phyloP scores from a whole-genome alignment of 1,140 invertebrate genomes.

The Holotrichia oblita region DNA sequence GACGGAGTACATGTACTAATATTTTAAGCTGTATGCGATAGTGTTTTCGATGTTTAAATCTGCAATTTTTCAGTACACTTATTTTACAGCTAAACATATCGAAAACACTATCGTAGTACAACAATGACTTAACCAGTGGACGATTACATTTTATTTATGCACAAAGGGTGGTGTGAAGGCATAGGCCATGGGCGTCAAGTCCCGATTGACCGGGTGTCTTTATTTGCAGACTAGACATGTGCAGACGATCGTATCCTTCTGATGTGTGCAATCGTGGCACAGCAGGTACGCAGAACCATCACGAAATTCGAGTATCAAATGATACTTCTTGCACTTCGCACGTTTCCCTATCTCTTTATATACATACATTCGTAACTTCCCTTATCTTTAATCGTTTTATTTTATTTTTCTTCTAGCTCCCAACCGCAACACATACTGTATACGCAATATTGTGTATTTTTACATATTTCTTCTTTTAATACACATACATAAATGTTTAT shows the following conservation, averaged over 20 bases:
- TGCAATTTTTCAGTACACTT: too few relatives aligned
- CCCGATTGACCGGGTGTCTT: slow-evolving; percentile 54
- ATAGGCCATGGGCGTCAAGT: slow-evolving; percentile 27
- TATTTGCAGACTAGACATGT: slow-evolving; percentile 97
- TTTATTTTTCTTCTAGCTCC: slow-evolving; percentile 11
- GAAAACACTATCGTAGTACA: slow-evolving; percentile 25
- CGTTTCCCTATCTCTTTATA: slow-evolving; percentile 21
- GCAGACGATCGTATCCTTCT: slow-evolving; percentile 92
- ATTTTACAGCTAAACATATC: too few relatives aligned
- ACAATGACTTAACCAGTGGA: slow-evolving; percentile 10
- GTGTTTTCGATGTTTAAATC: slow-evolving; percentile 23
- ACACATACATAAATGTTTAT: slow-evolving; percentile 1
- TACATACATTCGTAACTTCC: slow-evolving; percentile 26
- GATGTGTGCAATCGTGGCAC: slow-evolving; percentile 97
- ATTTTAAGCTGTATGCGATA: background rate
- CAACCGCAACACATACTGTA: background rate
- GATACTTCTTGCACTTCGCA: slow-evolving; percentile 23
- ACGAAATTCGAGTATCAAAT: slow-evolving; percentile 34
- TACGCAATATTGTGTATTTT: background rate
- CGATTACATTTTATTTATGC: slow-evolving; percentile 25
- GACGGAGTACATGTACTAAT: slow-evolving; percentile 42
- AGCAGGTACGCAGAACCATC: slow-evolving; percentile 76
- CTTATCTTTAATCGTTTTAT: slow-evolving; percentile 14
- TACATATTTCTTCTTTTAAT: slow-evolving; percentile 18
- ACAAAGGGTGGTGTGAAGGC: slow-evolving; percentile 27